phyloP scores from a whole-genome alignment of 2,797 vertebrate species.

The Chelon auratus region DNA sequence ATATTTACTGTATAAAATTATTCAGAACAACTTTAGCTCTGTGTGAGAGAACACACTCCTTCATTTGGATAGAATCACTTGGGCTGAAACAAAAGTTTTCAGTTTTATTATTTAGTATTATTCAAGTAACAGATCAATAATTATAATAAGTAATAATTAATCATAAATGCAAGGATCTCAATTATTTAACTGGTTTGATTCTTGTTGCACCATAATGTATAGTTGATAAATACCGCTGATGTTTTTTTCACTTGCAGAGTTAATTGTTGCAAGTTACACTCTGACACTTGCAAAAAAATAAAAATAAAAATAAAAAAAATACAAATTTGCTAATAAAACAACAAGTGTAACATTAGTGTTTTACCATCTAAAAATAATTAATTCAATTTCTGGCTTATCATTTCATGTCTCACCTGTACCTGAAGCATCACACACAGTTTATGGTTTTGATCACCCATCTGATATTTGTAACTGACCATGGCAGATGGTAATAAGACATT shows the following conservation, averaged over 20 bases:
- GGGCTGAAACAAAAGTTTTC: neutral
- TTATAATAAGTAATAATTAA: too few species aligned
- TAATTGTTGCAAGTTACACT: too few species aligned
- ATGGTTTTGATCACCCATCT: neutral
- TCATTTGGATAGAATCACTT: neutral
- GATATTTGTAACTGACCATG: neutral
- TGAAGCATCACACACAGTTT: neutral
- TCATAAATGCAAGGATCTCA: too few species aligned
- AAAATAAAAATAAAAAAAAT: too few species aligned
- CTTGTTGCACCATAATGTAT: neutral
- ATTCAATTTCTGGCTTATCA: neutral
- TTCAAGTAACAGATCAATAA: too few species aligned
- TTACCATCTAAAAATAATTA: neutral
- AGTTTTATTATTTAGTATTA: too few species aligned
- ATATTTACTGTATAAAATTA: constrained; percentile 1
- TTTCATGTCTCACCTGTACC: neutral
- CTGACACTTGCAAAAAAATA: neutral
- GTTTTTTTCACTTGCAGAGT: too few species aligned
- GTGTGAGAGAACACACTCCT: neutral
- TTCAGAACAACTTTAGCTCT: neutral
- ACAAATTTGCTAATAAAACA: neutral
- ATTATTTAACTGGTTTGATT: too few species aligned
- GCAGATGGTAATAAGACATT: neutral
- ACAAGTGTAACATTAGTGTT: neutral
- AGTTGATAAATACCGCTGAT: too few species aligned